Evolutionary conservation across 92 coral and sea anemone species (phyloP).

Genomic region (Siderastrea radians): DNA sequence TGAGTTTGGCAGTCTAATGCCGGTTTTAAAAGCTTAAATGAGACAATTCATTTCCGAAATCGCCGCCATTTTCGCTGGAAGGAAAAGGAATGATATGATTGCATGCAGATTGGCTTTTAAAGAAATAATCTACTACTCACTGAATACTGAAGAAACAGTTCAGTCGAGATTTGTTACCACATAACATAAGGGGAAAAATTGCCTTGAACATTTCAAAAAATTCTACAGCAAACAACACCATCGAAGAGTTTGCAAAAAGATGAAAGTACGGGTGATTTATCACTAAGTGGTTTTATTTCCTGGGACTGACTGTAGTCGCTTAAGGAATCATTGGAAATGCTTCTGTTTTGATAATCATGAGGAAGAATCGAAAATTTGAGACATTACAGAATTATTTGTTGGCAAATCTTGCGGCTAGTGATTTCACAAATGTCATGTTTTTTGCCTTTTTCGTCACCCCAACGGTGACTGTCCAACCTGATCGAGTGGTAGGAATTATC

Average conservation of each 20-base stretch:
- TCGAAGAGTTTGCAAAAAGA: not conserved
- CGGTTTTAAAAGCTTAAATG: too few species aligned
- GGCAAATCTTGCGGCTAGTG: conserved; percentile 11
- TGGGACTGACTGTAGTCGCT: not conserved
- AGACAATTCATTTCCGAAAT: too few species aligned
- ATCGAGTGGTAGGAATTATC: not conserved
- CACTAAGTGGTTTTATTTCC: too few species aligned
- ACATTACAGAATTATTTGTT: not conserved
- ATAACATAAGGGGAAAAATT: too few species aligned
- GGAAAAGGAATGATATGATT: too few species aligned
- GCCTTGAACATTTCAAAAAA: too few species aligned
- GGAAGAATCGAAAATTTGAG: not conserved
- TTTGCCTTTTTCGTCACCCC: not conserved
- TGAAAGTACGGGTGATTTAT: not conserved
- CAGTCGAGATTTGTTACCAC: too few species aligned
- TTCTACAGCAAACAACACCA: not conserved
- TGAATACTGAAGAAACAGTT: too few species aligned
- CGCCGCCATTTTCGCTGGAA: too few species aligned
- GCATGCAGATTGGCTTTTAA: too few species aligned
- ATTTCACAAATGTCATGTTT: not conserved
- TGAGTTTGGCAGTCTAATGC: too few species aligned
- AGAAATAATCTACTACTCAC: too few species aligned
- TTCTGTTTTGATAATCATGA: not conserved
- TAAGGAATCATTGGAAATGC: conserved; percentile 1
- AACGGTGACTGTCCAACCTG: not conserved